Percentiles rank a stretch among this genome's conserved stretches.
Evolutionary conservation across 1,140 invertebrate genomes (phyloP).

Genomic region (Drosophila trapezifrons): DNA sequence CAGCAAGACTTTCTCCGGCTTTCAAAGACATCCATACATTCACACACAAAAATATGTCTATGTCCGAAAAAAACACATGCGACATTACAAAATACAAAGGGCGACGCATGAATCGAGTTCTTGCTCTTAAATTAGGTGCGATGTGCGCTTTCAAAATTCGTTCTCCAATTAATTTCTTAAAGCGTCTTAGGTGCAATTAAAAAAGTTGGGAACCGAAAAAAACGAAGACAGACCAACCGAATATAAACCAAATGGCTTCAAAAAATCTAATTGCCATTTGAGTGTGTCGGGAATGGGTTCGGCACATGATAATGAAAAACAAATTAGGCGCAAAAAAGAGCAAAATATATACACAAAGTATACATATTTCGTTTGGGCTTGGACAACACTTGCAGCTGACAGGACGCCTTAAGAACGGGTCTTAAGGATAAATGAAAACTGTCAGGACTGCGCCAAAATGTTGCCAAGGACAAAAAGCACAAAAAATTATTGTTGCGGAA

Average conservation of each 20-base stretch:
- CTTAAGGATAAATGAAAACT: constrained; percentile 67
- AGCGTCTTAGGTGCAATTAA: constrained; percentile 58
- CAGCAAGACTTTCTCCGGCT: constrained; percentile 15
- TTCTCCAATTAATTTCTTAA: constrained; percentile 22
- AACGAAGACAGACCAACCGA: constrained; percentile 37
- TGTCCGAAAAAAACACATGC: constrained; percentile 48
- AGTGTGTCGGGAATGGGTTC: constrained; percentile 58
- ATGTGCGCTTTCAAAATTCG: constrained; percentile 43
- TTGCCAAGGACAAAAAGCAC: constrained; percentile 52
- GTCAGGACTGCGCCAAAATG: constrained; percentile 71
- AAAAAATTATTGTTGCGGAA: constrained; percentile 56
- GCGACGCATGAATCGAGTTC: constrained; percentile 31
- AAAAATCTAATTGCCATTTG: constrained; percentile 81
- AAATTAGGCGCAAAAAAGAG: constrained; percentile 71
- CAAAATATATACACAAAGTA: constrained; percentile 28
- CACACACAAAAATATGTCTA: constrained; percentile 21
- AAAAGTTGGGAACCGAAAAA: constrained; percentile 32
- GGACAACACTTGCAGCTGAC: constrained; percentile 77
- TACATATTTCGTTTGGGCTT: constrained; percentile 49
- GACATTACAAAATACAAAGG: constrained; percentile 68
- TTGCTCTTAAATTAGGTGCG: constrained; percentile 32
- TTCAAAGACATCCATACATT: constrained; percentile 31
- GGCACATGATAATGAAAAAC: constrained; percentile 72
- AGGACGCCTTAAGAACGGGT: constrained; percentile 50
- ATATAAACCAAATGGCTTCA: constrained; percentile 70